A percentile compares a stretch with the other conserved stretches of the same genome.
Conservation (phyloP, 2,113 vertebrate species). For the Ophthalmolycus amberensis region DNA sequence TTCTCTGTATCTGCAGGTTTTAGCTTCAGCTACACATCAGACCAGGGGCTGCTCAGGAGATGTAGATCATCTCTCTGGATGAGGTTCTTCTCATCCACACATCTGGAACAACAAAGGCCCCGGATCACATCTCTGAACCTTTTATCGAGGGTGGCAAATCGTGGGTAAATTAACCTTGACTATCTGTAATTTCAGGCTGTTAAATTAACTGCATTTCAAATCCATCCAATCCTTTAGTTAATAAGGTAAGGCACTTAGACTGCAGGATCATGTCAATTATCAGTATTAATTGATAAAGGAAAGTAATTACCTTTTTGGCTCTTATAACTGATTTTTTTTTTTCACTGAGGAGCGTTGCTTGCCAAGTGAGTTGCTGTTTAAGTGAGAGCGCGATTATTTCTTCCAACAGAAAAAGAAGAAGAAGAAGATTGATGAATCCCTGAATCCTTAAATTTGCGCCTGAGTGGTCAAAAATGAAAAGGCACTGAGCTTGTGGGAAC, state of each 20-base stretch:
- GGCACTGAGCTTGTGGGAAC: background rate
- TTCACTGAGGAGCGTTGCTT: background rate
- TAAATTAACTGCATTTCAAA: slow-evolving; percentile 8
- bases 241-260: background rate
- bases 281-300: background rate
- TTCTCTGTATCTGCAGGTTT: slow-evolving; percentile 19
- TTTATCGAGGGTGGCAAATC: background rate
- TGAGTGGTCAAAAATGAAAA: slow-evolving; percentile 22
- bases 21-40: slow-evolving; percentile 6
- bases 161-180: slow-evolving; percentile 34
- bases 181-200: background rate
- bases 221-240: background rate
- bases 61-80: slow-evolving; percentile 46
- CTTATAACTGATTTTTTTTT: background rate
- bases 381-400: background rate
- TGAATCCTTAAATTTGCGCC: slow-evolving; percentile 21
- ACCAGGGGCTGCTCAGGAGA: slow-evolving; percentile 8
- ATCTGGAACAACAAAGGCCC: slow-evolving; percentile 45
- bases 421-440: background rate
- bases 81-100: slow-evolving; percentile 36
- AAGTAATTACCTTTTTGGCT: background rate
- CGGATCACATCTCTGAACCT: slow-evolving; percentile 31
- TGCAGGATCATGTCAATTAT: background rate
- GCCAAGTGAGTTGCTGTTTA: background rate
- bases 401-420: background rate